A percentile compares a stretch with the other conserved stretches of the same genome.
Evolutionary conservation across 2,888 invertebrate genomes (phyloP).

Genomic region (Erebia epiphron): DNA sequence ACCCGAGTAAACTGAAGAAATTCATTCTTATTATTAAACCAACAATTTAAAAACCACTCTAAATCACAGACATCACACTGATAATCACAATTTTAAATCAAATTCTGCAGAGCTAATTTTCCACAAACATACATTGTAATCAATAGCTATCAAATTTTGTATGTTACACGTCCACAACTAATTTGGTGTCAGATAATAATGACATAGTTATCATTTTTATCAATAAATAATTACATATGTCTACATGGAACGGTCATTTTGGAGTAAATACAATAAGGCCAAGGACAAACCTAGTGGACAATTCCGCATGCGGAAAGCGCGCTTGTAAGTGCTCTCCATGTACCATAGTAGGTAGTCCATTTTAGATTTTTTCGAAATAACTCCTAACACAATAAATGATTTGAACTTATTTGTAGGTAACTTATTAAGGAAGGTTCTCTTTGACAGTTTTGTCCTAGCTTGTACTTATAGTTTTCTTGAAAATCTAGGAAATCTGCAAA

Average conservation of each 20-base stretch:
- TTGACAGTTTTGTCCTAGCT: too few species aligned
- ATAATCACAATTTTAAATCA: not conserved
- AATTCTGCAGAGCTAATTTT: not conserved
- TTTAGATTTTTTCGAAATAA: too few species aligned
- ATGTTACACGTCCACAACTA: conserved; percentile 28
- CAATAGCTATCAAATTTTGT: conserved; percentile 28
- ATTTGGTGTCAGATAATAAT: conserved; percentile 36
- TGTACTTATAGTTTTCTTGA: too few species aligned
- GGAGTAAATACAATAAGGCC: conserved; percentile 10
- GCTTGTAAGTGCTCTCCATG: too few species aligned
- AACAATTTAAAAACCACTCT: conserved; percentile 13
- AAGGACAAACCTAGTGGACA: too few species aligned
- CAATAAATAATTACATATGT: conserved; percentile 26
- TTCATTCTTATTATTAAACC: conserved; percentile 47
- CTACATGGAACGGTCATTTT: conserved; percentile 25
- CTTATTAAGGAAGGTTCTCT: too few species aligned
- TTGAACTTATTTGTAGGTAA: too few species aligned
- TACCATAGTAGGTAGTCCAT: too few species aligned
- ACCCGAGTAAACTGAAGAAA: conserved; percentile 50
- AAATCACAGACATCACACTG: conserved; percentile 9
- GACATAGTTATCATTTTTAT: conserved; percentile 30
- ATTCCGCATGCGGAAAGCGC: too few species aligned
- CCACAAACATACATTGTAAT: conserved; percentile 18
- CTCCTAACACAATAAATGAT: too few species aligned
- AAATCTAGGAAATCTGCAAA: too few species aligned